Evolutionary conservation across 2,113 vertebrate species (phyloP), one percentile per base, ranked within the genome.

Genomic region (Neogobius melanostomus): DNA sequence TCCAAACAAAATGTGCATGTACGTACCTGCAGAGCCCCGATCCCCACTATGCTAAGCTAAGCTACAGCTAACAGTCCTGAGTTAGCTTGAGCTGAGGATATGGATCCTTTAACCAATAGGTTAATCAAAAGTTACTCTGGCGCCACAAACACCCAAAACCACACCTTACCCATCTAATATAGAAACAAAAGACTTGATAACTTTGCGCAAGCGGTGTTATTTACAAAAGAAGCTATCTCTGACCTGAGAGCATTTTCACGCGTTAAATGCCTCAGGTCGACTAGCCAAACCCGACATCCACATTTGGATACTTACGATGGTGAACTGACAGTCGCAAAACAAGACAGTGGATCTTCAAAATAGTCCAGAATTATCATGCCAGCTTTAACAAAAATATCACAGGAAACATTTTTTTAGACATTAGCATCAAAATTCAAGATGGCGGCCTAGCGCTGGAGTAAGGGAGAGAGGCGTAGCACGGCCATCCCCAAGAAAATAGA

Each of bases 391-490:
- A 82, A 84, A 89, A 86, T 87, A 89, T 85, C 85, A 86, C 77
- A 88, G 88, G 78, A 90, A 90, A 91, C 83, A 86, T 91, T 85
- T 87, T 88, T 83, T 70, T 68, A 89, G 87, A 91, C 91, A 91
- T 91, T 89, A 89, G 89, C 91, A 93, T 94, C 92, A 93, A 92
- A 93, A 92, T 94, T 91, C 91, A 94, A 94, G 90, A 94, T 94
- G 93, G 93, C 93, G 92, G 82, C 87, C 82, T 61, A 64, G 87
- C 84, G 89, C 74, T 65, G 77, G 77, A 61, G 68, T 86, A 73
- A 74, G 79, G 66, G 79, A 76, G 85, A 74, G 76, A 83, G 90
- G 75, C 92, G 90, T 79, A 92, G 77, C 88, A 88, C 91, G 44
- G 81, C 90, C 88, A 28, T 84, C 81, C 72, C 61, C 49, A 46